phyloP scores from a whole-genome alignment of 1,140 invertebrate genomes.

The Saccostrea glomerata region DNA sequence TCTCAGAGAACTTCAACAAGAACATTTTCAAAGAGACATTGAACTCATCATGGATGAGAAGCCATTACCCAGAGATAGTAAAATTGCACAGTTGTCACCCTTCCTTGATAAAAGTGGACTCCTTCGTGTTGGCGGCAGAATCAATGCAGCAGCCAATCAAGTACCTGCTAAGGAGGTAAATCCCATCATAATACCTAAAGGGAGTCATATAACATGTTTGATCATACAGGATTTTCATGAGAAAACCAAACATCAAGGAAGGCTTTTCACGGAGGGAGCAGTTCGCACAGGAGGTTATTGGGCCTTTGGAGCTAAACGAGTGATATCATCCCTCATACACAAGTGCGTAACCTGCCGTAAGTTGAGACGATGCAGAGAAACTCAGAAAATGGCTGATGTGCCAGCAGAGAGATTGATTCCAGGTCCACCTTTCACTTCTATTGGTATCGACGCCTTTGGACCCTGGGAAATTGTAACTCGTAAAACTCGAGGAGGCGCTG shows the following conservation, averaged over 20 bases:
- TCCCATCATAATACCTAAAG: slow-evolving; percentile 42
- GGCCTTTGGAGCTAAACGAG: slow-evolving; percentile 36
- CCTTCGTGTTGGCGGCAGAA: slow-evolving; percentile 39
- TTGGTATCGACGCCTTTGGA: background rate
- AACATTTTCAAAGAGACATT: too few relatives aligned
- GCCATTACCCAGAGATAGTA: too few relatives aligned
- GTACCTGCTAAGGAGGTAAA: slow-evolving; percentile 37
- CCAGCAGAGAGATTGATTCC: too few relatives aligned
- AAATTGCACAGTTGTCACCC: slow-evolving; percentile 19
- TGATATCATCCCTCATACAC: slow-evolving; percentile 44
- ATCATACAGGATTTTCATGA: slow-evolving; percentile 42
- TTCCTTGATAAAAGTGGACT: slow-evolving; percentile 34
- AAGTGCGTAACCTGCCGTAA: slow-evolving; percentile 45
- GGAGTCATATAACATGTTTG: slow-evolving; percentile 18
- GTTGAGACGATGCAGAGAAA: background rate
- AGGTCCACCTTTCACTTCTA: too few relatives aligned
- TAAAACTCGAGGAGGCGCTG: slow-evolving; percentile 7
- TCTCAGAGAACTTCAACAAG: too few relatives aligned
- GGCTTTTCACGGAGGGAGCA: slow-evolving; percentile 24
- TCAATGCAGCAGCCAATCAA: background rate
- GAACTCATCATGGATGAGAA: too few relatives aligned
- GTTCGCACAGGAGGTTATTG: slow-evolving; percentile 22
- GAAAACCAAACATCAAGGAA: slow-evolving; percentile 41
- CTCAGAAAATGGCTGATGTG: background rate
- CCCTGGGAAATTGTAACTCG: background rate